Evolutionary conservation across 2,797 vertebrate species (phyloP).

Genomic region (Eulemur mongoz): DNA sequence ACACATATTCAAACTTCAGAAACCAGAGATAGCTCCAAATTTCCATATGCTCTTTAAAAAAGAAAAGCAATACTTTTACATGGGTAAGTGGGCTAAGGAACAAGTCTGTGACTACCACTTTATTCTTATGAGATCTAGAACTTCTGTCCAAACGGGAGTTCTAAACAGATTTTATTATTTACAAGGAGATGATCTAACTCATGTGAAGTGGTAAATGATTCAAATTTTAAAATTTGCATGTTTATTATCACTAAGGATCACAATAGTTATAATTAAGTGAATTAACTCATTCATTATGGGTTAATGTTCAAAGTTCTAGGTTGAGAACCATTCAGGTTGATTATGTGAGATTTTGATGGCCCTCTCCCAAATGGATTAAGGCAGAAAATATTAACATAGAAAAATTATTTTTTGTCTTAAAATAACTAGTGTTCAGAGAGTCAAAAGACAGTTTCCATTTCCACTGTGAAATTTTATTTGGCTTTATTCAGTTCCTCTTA

Average conservation of each 20-base stretch:
- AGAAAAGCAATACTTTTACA: not conserved
- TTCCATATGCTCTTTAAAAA: not conserved
- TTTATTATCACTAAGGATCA: not conserved
- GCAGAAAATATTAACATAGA: conserved; percentile 61
- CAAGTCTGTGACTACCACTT: not conserved
- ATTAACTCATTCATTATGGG: not conserved
- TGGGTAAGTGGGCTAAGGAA: not conserved
- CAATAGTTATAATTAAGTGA: not conserved
- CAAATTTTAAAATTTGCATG: not conserved
- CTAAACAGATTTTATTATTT: not conserved
- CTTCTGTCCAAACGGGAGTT: conserved; percentile 10
- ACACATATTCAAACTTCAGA: not conserved
- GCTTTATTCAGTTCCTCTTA: conserved; percentile 41
- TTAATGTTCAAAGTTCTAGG: conserved; percentile 23
- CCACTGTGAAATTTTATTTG: conserved; percentile 50
- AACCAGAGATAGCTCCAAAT: not conserved
- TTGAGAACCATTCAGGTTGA: conserved; percentile 9
- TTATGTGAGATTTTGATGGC: conserved; percentile 5
- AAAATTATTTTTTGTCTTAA: conserved; percentile 53
- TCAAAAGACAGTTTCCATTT: conserved; percentile 53
- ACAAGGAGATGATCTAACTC: not conserved
- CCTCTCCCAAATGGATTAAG: conserved; percentile 38
- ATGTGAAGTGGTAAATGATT: conserved; percentile 9
- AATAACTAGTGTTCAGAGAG: conserved; percentile 57
- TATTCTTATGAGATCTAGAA: not conserved